Evolutionary conservation across 1,140 invertebrate genomes (phyloP), one percentile per base, ranked within the genome.

Genomic region (Andrena cerasifolii): DNA sequence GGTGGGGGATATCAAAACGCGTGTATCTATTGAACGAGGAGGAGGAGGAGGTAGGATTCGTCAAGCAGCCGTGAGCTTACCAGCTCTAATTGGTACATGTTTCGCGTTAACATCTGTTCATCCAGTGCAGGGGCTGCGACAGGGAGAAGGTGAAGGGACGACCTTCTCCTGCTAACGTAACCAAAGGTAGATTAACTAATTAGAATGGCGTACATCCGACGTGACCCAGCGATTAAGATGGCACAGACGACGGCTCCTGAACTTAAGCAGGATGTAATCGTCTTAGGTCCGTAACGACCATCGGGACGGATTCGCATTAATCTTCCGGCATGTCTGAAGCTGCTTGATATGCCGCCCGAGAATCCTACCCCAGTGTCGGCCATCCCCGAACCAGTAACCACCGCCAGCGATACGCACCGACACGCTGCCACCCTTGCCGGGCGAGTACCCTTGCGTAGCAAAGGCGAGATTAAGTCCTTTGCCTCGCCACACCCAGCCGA

Each of bases 251-350:
- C 67, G 82, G 58, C 77, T 79, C 51, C 65, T 70, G 68, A 86
- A 87, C 84, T 88, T 86, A 85, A 84, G 80, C 80, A 80, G 75
- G 68, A 87, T 85, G 83, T 88, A 88, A 88, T 88, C 86, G 87
- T 86, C 87, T 88, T 86, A 85, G 84, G 79, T 78, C 74, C 78
- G 80, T 86, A 86, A 88, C 85, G 86, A 81, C 86, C 85, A 85
- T 86, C 84, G 82, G 73, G 74, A 80, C 75, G 80, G 74, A 75
- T 79, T 74, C 72, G 85, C 85, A 86, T 88, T 88, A 88, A 88
- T 88, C 87, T 88, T 82, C 53, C 49, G 71, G 45, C 80, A 70
- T 76, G 80, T 78, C 84, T 83, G 84, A 63, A 62, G 73, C 84
- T 80, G 85, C 77, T 87, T 86, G 85, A 87, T 87, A 87, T 87